Evolutionary conservation across 2,888 invertebrate genomes (phyloP), one percentile per base, ranked within the genome.

Genomic region (Erannis defoliaria): DNA sequence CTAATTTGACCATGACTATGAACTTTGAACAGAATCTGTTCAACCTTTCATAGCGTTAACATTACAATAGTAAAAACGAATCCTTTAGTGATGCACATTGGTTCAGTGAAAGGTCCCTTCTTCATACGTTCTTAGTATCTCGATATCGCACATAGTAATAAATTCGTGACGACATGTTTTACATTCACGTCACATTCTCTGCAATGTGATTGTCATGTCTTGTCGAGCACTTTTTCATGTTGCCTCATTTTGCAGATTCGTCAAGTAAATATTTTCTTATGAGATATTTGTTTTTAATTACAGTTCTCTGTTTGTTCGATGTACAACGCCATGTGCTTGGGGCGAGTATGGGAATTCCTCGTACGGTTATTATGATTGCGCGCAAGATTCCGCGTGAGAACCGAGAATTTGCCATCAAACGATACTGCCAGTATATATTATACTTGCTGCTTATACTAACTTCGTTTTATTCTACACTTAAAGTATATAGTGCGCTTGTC

Each of bases 351-450:
- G 70, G 70, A 71, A 74, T 75, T 75, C 68, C 67, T 62, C 68
- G 74, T 77, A 81, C 76, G 77, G 80, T 60, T 68, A 65, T 68
- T 86, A 79, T 77, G 79, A 82, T 85, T 84, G 82, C 75, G 74
- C 74, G 75, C 78, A 78, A 37, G 31, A 49, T 81, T 82, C 81
- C 77, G 81, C 80, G 84, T 87, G 87, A 84, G 89, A 90, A 88
- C 83, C 84, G 85, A 84, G 89, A 88, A 87, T 84, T 82, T 72
- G 78, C 80, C 77, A 77, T 77, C 72, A 71, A 69, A 75, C 74
- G 73, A 80, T 48, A 12, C 33, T 51, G n/a, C 42, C 49, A 65
- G 68, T 72, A 61, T 43, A 26, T 54, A 43, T 42, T 43, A 26
- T 54, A 43, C 42, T 48, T 46, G 37, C 26, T 55, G 29, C 31